These are phyloP conservation scores for Pteropus alecto DNA, from an alignment of 2,113 vertebrate species.

Conservation along the genomic window DNA sequence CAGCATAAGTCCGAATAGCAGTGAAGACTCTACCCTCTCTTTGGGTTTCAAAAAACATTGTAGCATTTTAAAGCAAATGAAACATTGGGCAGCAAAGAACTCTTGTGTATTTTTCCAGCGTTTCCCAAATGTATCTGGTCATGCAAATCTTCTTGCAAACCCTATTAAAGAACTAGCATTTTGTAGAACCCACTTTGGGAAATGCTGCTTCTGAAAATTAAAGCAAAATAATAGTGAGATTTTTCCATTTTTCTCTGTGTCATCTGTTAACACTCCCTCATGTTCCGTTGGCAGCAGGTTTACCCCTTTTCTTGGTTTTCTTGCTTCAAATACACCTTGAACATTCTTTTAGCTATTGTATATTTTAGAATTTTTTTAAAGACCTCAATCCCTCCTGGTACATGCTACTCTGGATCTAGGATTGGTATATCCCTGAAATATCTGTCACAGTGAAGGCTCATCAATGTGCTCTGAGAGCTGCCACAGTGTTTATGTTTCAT, in stretches of 20 bases:
- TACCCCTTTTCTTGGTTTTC: not conserved
- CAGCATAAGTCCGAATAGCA: not conserved
- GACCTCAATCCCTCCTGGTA: not conserved
- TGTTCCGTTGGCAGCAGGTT: not conserved
- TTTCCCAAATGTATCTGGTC: not conserved
- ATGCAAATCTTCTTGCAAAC: slow-evolving; percentile 10
- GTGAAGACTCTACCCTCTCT: not conserved
- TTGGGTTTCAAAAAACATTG: not conserved
- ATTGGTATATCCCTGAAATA: not conserved
- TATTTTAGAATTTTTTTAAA: slow-evolving; percentile 6
- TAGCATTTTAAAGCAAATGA: not conserved
- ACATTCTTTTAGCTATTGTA: not conserved
- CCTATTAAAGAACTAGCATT: not conserved
- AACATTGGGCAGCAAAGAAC: not conserved
- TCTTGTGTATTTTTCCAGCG: not conserved
- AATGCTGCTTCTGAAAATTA: not conserved
- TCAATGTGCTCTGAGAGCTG: not conserved
- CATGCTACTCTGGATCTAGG: not conserved
- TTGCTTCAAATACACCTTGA: not conserved
- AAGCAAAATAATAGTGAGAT: not conserved
- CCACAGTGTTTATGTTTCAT: not conserved
- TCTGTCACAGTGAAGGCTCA: not conserved
- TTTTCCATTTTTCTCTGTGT: not conserved
- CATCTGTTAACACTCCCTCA: not conserved
- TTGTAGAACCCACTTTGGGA: not conserved